phyloP scores from a whole-genome alignment of 1,140 invertebrate species.

The Schlechtendalia chinensis region DNA sequence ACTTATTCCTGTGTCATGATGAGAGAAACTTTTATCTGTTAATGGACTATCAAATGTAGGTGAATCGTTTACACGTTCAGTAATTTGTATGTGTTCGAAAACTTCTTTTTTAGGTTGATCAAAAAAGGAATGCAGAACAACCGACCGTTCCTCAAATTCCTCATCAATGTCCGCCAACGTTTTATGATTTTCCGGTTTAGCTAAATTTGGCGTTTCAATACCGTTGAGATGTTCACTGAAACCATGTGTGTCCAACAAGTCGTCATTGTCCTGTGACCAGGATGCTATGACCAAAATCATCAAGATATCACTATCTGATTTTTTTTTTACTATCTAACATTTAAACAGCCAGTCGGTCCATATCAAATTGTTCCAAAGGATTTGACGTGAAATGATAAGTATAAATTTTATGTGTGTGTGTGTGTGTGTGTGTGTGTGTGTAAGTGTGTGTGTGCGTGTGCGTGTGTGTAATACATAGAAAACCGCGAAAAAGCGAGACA shows the following conservation, averaged over 20 bases:
- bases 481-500: conserved; percentile 46
- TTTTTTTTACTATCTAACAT: conserved; percentile 37
- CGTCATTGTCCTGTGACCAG: conserved; percentile 46
- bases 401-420: conserved; percentile 20
- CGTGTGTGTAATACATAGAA: conserved; percentile 10
- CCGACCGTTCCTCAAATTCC: conserved; percentile 36
- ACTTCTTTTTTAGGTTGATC: conserved; percentile 26
- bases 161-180: conserved; percentile 48
- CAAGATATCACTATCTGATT: conserved; percentile 12
- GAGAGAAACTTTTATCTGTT: conserved; percentile 60
- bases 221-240: conserved; percentile 39
- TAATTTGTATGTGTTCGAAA: background rate
- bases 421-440: background rate
- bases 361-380: conserved; percentile 32
- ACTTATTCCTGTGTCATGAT: conserved; percentile 61
- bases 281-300: conserved; percentile 42
- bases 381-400: conserved; percentile 30
- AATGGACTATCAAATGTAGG: conserved; percentile 56
- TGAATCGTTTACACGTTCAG: conserved; percentile 53
- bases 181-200: conserved; percentile 31
- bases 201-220: conserved; percentile 47
- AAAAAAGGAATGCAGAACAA: conserved; percentile 33
- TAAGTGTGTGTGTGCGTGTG: background rate
- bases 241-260: conserved; percentile 39
- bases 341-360: conserved; percentile 21